Base-by-base conservation (phyloP, 2,113 vertebrate species). In the Trinectes maculatus region DNA sequence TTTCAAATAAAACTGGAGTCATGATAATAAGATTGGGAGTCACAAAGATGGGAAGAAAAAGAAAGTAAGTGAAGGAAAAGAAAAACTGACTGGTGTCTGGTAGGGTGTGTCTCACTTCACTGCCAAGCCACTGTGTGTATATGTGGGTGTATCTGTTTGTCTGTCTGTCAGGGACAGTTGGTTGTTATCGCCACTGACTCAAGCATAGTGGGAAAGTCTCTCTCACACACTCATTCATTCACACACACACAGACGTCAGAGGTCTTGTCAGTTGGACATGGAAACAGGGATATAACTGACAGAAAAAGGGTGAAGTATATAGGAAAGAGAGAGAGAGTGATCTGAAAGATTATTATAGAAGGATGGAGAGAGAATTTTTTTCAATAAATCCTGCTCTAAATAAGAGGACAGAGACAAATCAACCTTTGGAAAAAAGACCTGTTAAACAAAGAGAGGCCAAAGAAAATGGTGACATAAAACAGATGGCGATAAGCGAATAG, bases 371-470 rank as follows among this genome's bases (percentile, higher is more conserved):
- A 8, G 21, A 8, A n/a, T n/a, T n/a, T n/a, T n/a, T n/a, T n/a
- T n/a, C 2, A 4, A 0, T 1, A n/a, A 42, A 54, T 4, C 12
- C 10, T 6, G 33, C 15, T 22, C 9, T n/a, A 49, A 37, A 56
- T 42, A 47, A 48, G 52, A 65, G 16, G 44, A 28, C 15, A 3
- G 44, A 47, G 42, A 71, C 33, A 33, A 53, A 73, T 48, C 40
- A 62, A 28, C 51, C 1, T 3, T 0, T 40, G 34, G 39, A 26
- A 39, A 26, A 39, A 53, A 57, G 52, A 48, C 2, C 3, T 19
- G 47, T 71, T 71, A 73, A 83, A 83, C 80, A 85, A 66, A 85
- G 59, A 6, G 6, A 76, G 55, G 42, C 28, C 19, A 21, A 1
- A 54, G n/a, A 10, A 5, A 56, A 61, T 34, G 43, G 42, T 64